Base-by-base conservation (phyloP, 2,113 vertebrate species). In the Rhadina sibilatrix region DNA sequence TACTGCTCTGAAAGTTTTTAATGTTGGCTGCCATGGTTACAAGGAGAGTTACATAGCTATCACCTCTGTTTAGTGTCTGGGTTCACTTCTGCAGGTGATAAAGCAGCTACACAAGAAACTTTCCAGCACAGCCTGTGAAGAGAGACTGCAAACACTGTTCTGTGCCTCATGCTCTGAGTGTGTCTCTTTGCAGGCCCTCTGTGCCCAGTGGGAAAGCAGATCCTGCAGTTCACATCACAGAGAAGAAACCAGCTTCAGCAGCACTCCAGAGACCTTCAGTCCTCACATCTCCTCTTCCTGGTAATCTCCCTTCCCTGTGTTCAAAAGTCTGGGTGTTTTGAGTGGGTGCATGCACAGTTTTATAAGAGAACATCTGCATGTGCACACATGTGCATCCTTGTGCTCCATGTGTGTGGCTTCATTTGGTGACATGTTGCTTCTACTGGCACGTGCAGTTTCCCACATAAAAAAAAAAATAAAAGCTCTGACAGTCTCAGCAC, bases 251-350 rank as follows among this genome's bases (percentile, higher is more conserved):
- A 0, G 38, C 28, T 27, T n/a, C 77, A 47, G 63, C 75, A 53
- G 18, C 56, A 0, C 37, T 19, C 35, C 27, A 70, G 18, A 93
- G 35, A 60, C 11, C 19, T 22, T 74, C 93, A n/a, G 18, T 57
- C 40, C 40, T 47, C 59, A n/a, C 46, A 1, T 69, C 28, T 1
- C 38, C 83, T 44, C 66, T 54, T 93, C 83, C 89, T 31, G 97
- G 98, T 98, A 97, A 97, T 87, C 47, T 74, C 56, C 27, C 38
- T 85, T 63, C 30, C 6, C 38, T 56, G 18, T 54, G 28, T 47
- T 77, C 59, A 30, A 2, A 65, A 76, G 18, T 6, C 44, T 11
- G n/a, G 49, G 22, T 30, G 75, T 77, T 91, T 49, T 72, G 75
- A 63, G 69, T n/a, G 75, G 52, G 38, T 59, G 35, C 69, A 11